Base-by-base conservation (phyloP, 2,888 invertebrate species). In the Clivina fossor region DNA sequence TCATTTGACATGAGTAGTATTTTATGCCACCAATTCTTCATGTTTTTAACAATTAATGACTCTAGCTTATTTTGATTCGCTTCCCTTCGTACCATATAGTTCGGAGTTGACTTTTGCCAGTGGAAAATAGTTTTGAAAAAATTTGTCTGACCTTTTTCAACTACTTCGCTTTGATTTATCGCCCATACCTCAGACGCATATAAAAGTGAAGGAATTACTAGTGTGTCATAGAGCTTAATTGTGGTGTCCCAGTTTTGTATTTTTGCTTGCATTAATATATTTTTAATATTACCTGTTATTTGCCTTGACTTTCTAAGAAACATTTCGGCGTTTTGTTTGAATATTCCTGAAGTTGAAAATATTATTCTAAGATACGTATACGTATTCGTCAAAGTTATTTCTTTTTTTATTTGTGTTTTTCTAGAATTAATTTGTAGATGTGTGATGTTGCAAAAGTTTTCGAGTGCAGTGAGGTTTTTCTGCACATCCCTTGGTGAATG, bases 381-480 rank as follows among this genome's bases (percentile, higher is more conserved):
- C 8, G 9, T 2, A 8, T n/a, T 33, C 8, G 33, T n/a, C 13
- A 15, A 33, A 15, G 13, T 5, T 33, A 33, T 33, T 33, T 33
- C 8, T 33, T 33, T 33, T 1, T n/a, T 3, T 13, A n/a, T n/a
- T n/a, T n/a, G n/a, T n/a, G n/a, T n/a, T n/a, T n/a, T n/a, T n/a
- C n/a, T n/a, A n/a, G n/a, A n/a, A n/a, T n/a, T n/a, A n/a, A n/a
- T n/a, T n/a, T n/a, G n/a, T n/a, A n/a, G n/a, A n/a, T n/a, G n/a
- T n/a, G n/a, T n/a, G n/a, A n/a, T n/a, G n/a, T n/a, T n/a, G n/a
- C n/a, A n/a, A n/a, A n/a, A n/a, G n/a, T n/a, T n/a, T n/a, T n/a
- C n/a, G n/a, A 41, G 15, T 2, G 41, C 41, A 11, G 22, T 15
- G 5, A 41, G 11, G 8, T 41, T 41, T 41, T 30, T 30, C 30